Percentiles rank a stretch among this genome's conserved stretches.
These are phyloP conservation scores for Poeciliopsis gracilis DNA, from an alignment of 2,797 vertebrate species.

Conservation along the genomic window DNA sequence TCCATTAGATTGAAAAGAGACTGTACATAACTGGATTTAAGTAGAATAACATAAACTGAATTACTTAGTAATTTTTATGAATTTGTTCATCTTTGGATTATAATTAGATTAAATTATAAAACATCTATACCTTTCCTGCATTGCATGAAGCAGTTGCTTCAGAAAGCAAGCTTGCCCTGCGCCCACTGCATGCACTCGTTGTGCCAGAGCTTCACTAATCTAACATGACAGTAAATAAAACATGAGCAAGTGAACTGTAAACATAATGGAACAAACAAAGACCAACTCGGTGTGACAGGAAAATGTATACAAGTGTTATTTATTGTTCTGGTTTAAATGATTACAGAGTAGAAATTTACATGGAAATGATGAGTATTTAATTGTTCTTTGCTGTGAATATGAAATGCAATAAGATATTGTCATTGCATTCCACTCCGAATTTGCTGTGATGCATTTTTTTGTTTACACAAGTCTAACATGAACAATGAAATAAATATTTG, in stretches of 20 bases:
- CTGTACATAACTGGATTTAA: background rate
- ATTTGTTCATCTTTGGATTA: background rate
- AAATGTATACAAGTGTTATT: slow-evolving; percentile 3
- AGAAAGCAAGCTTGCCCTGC: slow-evolving; percentile 3
- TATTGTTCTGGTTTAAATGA: slow-evolving; percentile 10
- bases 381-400: background rate
- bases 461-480: background rate
- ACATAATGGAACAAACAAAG: slow-evolving; percentile 27
- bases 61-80: background rate
- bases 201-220: slow-evolving; percentile 21
- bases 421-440: background rate
- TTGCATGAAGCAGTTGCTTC: background rate
- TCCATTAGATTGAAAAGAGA: background rate
- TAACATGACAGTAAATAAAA: slow-evolving; percentile 34
- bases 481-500: background rate
- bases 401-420: background rate
- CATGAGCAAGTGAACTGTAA: slow-evolving; percentile 18
- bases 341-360: background rate
- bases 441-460: background rate
- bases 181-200: slow-evolving; percentile 19
- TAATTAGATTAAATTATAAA: background rate
- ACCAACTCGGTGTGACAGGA: background rate
- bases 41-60: background rate
- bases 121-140: background rate
- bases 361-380: slow-evolving; percentile 3